These are phyloP conservation scores for Prolemur simus DNA, from an alignment of 2,113 vertebrate genomes.

Conservation along the genomic window DNA sequence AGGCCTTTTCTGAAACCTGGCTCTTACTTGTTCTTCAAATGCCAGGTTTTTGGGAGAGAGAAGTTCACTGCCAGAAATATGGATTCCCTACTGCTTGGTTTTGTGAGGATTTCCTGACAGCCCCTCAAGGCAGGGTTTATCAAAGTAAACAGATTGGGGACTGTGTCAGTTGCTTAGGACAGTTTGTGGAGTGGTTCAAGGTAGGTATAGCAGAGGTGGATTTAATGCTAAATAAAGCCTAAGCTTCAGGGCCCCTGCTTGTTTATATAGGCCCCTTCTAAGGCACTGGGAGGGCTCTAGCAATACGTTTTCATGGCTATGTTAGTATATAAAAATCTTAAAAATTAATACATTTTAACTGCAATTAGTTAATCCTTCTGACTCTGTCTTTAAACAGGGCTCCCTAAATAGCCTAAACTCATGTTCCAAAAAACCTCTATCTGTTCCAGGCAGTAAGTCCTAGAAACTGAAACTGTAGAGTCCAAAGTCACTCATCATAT, in stretches of 20 bases:
- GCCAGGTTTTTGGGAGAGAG: neutral
- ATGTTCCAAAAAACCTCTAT: neutral
- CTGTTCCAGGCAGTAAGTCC: neutral
- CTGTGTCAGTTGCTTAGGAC: neutral
- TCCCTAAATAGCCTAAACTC: neutral
- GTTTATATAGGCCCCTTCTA: neutral
- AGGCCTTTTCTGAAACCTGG: neutral
- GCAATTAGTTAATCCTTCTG: neutral
- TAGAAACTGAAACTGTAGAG: neutral
- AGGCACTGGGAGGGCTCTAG: neutral
- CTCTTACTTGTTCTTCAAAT: neutral
- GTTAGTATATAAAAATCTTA: neutral
- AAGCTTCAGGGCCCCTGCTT: neutral
- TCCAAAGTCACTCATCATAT: neutral
- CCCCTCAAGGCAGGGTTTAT: neutral
- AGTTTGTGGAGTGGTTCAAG: neutral
- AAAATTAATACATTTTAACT: conserved; percentile 14
- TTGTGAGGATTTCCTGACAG: conserved; percentile 11
- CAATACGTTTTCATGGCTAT: neutral
- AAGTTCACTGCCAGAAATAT: neutral
- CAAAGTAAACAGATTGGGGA: neutral
- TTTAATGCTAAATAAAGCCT: neutral
- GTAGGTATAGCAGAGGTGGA: neutral
- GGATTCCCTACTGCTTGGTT: neutral
- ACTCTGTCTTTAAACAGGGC: neutral